Evolutionary conservation across 2,797 vertebrate species (phyloP).

Genomic region (Poecilia wingei): DNA sequence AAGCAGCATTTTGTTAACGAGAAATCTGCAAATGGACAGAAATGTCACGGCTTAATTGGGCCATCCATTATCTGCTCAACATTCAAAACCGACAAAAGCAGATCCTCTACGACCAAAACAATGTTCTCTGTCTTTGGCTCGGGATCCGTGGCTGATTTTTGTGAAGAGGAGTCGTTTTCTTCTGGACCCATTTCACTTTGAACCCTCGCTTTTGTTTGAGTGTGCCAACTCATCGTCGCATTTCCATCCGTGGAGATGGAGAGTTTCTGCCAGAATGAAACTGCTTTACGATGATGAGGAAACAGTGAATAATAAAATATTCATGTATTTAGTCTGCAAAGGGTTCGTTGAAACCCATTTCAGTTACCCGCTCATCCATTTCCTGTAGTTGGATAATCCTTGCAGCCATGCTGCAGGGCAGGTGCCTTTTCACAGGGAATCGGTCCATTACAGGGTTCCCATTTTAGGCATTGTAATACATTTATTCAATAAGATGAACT

Average conservation of each 20-base stretch:
- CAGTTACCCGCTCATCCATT: neutral
- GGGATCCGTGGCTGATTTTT: neutral
- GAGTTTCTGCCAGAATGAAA: conserved; percentile 22
- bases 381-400: neutral
- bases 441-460: neutral
- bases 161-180: conserved; percentile 4
- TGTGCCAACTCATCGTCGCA: conserved; percentile 28
- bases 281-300: conserved; percentile 26
- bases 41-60: conserved; percentile 25
- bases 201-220: conserved; percentile 18
- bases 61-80: conserved; percentile 25
- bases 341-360: conserved; percentile 25
- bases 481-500: neutral
- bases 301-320: conserved; percentile 39
- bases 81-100: conserved; percentile 35
- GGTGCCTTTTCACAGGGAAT: neutral
- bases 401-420: neutral
- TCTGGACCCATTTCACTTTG: neutral
- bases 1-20: conserved; percentile 1
- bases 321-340: conserved; percentile 22
- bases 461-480: conserved; percentile 15
- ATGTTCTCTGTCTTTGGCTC: conserved; percentile 13
- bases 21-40: conserved; percentile 15
- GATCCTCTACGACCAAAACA: conserved; percentile 31
- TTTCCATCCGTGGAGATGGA: conserved; percentile 30